phyloP scores from a whole-genome alignment of 2,797 vertebrate species.

The Gymnocypris eckloni region DNA sequence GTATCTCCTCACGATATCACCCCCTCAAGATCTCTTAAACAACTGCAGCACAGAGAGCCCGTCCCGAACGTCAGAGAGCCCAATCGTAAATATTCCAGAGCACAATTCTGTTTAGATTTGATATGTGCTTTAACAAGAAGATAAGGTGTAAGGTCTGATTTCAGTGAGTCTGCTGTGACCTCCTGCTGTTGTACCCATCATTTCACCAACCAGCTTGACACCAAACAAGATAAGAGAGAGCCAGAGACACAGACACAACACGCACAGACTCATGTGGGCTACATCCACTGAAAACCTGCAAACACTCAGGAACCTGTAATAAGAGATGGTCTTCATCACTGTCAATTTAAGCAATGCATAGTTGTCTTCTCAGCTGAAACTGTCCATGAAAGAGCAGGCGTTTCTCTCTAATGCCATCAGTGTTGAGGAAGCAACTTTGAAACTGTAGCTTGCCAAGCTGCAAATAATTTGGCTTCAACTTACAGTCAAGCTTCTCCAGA shows the following conservation, averaged over 20 bases:
- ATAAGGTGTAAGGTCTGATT: conserved; percentile 71
- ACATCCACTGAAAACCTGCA: conserved; percentile 36
- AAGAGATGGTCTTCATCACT: conserved; percentile 49
- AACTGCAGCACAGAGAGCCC: conserved; percentile 67
- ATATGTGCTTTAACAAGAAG: conserved; percentile 70
- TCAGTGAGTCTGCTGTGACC: conserved; percentile 64
- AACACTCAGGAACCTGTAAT: conserved; percentile 42
- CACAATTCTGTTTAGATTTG: conserved; percentile 72
- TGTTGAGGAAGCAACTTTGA: conserved; percentile 13
- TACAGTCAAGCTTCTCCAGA: neutral
- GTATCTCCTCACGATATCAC: conserved; percentile 37
- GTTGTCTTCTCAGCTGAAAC: conserved; percentile 42
- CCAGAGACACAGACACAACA: conserved; percentile 64
- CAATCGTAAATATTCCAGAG: conserved; percentile 72
- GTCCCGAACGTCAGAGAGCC: conserved; percentile 61
- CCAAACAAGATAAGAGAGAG: conserved; percentile 77
- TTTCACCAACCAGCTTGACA: conserved; percentile 67
- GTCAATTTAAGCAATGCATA: conserved; percentile 35
- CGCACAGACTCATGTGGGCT: conserved; percentile 40
- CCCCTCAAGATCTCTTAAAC: conserved; percentile 62
- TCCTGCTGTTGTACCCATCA: conserved; percentile 70
- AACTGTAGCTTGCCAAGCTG: conserved; percentile 19
- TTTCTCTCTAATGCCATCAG: conserved; percentile 31
- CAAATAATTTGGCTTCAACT: conserved; percentile 22
- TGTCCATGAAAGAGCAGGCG: conserved; percentile 23